These are phyloP conservation scores for Anguilla pacifica DNA, from an alignment of 2,797 vertebrate genomes.

Conservation along the genomic window DNA sequence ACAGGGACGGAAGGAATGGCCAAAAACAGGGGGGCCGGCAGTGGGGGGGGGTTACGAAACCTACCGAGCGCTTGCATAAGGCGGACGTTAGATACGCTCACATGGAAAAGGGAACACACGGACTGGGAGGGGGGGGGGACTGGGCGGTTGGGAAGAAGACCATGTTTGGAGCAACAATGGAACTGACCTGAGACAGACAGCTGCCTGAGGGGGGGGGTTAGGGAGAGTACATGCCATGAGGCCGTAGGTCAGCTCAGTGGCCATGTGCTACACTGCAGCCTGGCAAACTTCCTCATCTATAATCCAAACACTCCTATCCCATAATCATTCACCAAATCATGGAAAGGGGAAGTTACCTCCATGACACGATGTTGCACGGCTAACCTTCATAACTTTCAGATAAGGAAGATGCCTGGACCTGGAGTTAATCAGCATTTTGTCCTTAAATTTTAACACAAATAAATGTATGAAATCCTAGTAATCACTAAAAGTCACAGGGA, in stretches of 20 bases:
- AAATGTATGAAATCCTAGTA: too few relatives aligned
- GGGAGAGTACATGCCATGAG: neutral
- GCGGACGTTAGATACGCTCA: neutral
- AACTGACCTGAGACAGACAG: constrained; percentile 3
- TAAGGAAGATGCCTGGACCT: neutral
- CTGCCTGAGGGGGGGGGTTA: neutral
- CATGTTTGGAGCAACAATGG: neutral
- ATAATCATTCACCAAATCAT: constrained; percentile 31
- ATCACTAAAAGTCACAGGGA: too few relatives aligned
- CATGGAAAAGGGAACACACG: neutral
- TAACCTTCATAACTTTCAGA: neutral
- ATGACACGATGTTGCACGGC: constrained; percentile 34
- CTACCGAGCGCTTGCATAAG: neutral
- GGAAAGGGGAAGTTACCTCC: constrained; percentile 35
- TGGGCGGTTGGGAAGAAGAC: neutral
- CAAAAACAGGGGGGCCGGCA: neutral
- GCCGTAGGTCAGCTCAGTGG: neutral
- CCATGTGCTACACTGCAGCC: neutral
- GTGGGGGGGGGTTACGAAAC: neutral
- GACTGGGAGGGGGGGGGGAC: too few relatives aligned
- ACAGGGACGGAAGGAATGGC: neutral
- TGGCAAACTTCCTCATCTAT: neutral
- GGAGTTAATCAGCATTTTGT: neutral
- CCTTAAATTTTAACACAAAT: neutral
- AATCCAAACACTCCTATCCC: constrained; percentile 34